Conservation (phyloP, 2,797 vertebrate genomes). For the Anabacerthia variegaticeps region DNA sequence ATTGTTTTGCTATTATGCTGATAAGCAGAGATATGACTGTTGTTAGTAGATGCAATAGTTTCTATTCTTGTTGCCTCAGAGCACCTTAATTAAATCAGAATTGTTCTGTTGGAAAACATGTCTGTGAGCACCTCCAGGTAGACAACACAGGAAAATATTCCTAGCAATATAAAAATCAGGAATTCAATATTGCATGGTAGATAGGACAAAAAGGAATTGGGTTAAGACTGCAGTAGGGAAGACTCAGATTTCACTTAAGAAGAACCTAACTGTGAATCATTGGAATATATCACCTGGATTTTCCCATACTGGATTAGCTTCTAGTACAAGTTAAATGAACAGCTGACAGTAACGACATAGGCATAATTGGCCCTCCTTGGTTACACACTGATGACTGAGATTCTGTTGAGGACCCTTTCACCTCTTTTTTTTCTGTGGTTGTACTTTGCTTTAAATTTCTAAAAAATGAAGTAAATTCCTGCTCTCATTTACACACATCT, state of each 20-base stretch:
- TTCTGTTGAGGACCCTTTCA: background rate
- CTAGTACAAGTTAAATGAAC: background rate
- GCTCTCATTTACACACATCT: background rate
- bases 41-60: background rate
- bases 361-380: background rate
- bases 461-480: constrained; percentile 6
- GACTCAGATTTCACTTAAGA: background rate
- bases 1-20: background rate
- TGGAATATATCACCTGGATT: background rate
- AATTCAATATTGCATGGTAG: background rate
- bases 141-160: background rate
- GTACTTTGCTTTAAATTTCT: background rate
- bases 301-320: background rate
- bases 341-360: background rate
- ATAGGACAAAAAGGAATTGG: background rate
- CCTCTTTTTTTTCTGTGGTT: background rate
- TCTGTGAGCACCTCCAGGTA: background rate
- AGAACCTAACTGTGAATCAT: background rate
- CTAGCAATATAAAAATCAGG: background rate
- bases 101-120: background rate
- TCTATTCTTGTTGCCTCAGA: constrained; percentile 13
- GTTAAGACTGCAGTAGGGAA: background rate
- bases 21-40: constrained; percentile 20
- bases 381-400: accelerated
- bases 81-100: constrained; percentile 19